These are phyloP conservation scores for Montipora cactus DNA, from an alignment of 64 coral and sea anemone genomes.

Conservation along the genomic window DNA sequence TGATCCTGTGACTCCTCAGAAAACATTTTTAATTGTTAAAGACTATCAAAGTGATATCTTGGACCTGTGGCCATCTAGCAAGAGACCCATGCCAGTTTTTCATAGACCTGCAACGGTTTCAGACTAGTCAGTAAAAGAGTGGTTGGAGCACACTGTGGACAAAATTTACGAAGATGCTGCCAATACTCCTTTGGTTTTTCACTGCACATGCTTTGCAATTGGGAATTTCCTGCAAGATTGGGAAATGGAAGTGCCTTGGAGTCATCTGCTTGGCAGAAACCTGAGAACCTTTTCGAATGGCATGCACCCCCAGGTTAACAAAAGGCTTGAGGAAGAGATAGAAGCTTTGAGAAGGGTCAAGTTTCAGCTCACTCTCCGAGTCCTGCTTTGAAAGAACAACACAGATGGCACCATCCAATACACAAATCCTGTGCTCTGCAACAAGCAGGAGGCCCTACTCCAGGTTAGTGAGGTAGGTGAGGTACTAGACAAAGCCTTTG, in stretches of 20 bases:
- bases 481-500: background rate
- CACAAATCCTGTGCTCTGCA: background rate
- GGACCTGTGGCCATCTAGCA: no score
- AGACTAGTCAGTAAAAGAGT: no score
- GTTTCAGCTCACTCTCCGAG: conserved; percentile 14
- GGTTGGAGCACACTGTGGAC: no score
- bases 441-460: conserved; percentile 15
- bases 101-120: no score
- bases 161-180: no score
- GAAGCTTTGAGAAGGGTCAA: background rate
- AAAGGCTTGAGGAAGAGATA: background rate
- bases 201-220: no score
- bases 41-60: no score
- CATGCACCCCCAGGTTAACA: no score
- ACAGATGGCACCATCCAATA: background rate
- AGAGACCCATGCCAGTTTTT: no score
- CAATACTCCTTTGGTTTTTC: no score
- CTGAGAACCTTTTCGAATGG: background rate
- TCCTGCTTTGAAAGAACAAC: background rate
- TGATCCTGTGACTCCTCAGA: no score
- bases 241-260: conserved; percentile 42
- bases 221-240: background rate
- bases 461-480: background rate
- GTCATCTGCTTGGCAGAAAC: background rate
- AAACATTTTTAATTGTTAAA: no score